Base-by-base conservation (phyloP, 2,113 vertebrate genomes). In the Pithys albifrons region DNA sequence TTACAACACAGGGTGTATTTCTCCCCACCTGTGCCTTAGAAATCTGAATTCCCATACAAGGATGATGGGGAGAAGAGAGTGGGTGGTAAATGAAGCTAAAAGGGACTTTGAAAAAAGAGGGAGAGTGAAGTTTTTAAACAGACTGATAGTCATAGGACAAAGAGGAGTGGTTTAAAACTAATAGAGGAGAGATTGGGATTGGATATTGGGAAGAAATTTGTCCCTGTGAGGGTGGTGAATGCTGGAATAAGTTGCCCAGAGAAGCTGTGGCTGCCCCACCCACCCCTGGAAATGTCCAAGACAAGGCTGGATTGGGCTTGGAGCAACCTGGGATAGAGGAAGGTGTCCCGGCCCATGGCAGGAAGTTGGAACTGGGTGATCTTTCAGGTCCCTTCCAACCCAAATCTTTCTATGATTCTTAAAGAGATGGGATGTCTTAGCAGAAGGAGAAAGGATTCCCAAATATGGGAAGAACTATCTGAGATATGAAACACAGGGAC, bases 51-150 rank as follows among this genome's bases (percentile, higher is more conserved):
- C 27, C 16, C 25, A 3, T 3, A 5, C 7, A 22, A 72, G 24
- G 5, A 12, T 49, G 14, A 1, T 0, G 1, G 19, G 46, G 43
- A 43, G 23, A 2, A 15, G 28, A 11, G 39, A 75, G 51, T 27
- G 19, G 14, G 27, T 9, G 17, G 5, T 48, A 14, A 5, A 16
- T 6, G 33, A 51, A 52, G 27, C 19, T 27, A n/a, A 85, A 83
- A 69, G 3, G 8, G n/a, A 27, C 7, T 43, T 64, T 35, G 19
- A 15, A 9, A 35, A 16, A 64, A 48, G 16, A 35, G n/a, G 13
- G 20, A 41, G 14, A 19, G n/a, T 0, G 1, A 19, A 9, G 37
- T 67, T 69, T 52, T 52, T 23, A 18, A 10, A 14, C 37, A 28
- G 43, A 33, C 19, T 31, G 13, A 9, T 33, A 2, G 24, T 5